Percentiles rank a stretch among this genome's conserved stretches.
phyloP scores from a whole-genome alignment of 2,797 vertebrate species.

The Synaphobranchus kaupii region DNA sequence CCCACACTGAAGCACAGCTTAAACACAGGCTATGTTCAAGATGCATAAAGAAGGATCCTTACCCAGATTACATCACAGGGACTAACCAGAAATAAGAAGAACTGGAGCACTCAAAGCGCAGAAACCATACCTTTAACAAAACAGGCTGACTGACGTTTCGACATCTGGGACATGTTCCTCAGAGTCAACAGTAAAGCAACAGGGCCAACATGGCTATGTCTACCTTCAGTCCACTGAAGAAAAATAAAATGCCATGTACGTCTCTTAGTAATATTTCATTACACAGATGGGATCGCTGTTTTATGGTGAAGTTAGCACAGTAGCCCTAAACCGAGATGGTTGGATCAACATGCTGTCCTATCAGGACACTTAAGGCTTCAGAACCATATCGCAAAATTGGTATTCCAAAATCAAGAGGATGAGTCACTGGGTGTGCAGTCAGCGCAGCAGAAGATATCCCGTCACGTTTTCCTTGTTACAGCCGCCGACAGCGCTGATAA shows the following conservation, averaged over 20 bases:
- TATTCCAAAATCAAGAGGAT: conserved; percentile 60
- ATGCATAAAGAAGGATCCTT: background rate
- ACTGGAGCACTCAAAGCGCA: too few species aligned
- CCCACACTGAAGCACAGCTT: background rate
- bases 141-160: too few species aligned
- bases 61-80: too few species aligned
- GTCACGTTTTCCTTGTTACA: conserved; percentile 59
- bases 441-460: conserved; percentile 61
- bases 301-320: conserved; percentile 31
- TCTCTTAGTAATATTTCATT: background rate
- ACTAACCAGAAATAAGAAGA: too few species aligned
- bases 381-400: conserved; percentile 57
- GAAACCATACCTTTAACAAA: too few species aligned
- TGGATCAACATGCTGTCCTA: conserved; percentile 53
- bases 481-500: conserved; percentile 47
- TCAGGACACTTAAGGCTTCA: conserved; percentile 26
- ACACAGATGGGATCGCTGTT: conserved; percentile 14
- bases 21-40: background rate
- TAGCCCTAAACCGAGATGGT: conserved; percentile 46
- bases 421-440: conserved; percentile 58
- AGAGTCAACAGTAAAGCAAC: too few species aligned
- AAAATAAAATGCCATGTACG: background rate
- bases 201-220: background rate
- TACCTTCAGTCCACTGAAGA: background rate
- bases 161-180: too few species aligned